Conservation (phyloP, 2,888 invertebrate species). For the Hypomecis punctinalis region DNA sequence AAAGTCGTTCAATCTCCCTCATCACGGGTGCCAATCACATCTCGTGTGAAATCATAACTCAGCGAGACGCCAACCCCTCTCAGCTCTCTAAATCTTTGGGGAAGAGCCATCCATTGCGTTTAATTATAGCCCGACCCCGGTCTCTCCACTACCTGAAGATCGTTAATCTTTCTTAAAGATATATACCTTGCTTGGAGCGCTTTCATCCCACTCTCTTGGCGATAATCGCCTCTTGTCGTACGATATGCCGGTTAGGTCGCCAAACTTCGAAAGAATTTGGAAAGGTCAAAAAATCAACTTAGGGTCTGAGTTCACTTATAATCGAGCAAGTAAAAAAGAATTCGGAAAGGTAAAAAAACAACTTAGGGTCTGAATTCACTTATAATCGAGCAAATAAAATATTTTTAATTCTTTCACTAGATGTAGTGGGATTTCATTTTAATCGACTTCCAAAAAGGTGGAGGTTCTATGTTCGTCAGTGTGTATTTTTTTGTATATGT, state of each 20-base stretch:
- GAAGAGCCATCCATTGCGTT: constrained; percentile 82
- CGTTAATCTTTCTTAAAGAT: constrained; percentile 85
- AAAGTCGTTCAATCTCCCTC: constrained; percentile 69
- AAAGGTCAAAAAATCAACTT: too few species aligned
- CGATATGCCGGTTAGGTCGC: constrained; percentile 49
- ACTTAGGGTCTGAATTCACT: too few species aligned
- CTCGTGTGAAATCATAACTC: constrained; percentile 83
- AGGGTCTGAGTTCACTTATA: too few species aligned
- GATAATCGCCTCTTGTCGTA: constrained; percentile 77
- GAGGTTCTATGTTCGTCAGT: too few species aligned
- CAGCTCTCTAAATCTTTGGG: constrained; percentile 80
- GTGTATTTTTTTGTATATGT: too few species aligned
- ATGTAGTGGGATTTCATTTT: too few species aligned
- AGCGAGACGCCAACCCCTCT: constrained; percentile 78
- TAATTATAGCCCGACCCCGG: constrained; percentile 81
- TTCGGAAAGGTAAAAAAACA: background rate
- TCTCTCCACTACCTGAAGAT: constrained; percentile 76
- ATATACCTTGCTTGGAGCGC: constrained; percentile 74
- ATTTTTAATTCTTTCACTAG: too few species aligned
- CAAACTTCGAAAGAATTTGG: constrained; percentile 40
- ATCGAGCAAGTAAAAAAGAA: too few species aligned
- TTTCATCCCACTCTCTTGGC: constrained; percentile 64
- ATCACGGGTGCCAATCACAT: constrained; percentile 80
- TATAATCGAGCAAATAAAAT: too few species aligned
- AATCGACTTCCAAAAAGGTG: too few species aligned